Evolutionary conservation across 1,140 invertebrate genomes (phyloP).

Genomic region (Drosophila tsacasi): DNA sequence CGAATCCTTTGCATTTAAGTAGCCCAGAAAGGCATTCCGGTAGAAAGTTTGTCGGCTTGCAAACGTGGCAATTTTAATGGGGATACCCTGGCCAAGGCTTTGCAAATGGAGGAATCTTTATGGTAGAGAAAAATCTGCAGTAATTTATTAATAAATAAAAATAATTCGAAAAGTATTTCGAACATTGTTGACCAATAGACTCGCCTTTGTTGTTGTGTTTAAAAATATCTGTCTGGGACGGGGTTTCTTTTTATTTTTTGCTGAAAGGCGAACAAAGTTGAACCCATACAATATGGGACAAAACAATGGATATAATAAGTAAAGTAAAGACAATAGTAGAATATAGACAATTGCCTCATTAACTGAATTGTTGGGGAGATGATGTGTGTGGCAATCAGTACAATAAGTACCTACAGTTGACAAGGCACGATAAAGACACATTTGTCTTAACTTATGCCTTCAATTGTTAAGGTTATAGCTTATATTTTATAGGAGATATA

Average conservation of each 20-base stretch:
- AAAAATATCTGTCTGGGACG: not conserved
- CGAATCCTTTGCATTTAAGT: constrained; percentile 17
- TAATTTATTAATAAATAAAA: not conserved
- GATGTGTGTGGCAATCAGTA: not conserved
- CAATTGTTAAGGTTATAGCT: not conserved
- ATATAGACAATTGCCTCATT: constrained; percentile 38
- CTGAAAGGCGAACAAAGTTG: not conserved
- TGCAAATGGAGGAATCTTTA: not conserved
- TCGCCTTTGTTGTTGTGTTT: too few relatives aligned
- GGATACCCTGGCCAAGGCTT: not conserved
- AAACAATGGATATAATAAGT: constrained; percentile 29
- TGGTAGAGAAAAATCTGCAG: not conserved
- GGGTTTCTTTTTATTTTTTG: not conserved
- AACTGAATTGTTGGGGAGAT: constrained; percentile 15
- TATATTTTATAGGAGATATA: not conserved
- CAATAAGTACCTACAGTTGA: constrained; percentile 1
- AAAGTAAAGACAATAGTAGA: constrained; percentile 22
- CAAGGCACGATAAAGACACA: not conserved
- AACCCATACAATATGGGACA: constrained; percentile 13
- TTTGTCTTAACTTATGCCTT: not conserved
- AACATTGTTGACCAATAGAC: not conserved
- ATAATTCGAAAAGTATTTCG: not conserved
- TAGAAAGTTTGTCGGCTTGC: constrained; percentile 5
- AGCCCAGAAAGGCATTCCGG: constrained; percentile 18
- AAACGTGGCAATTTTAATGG: constrained; percentile 12